Base-by-base conservation (phyloP, 92 coral and sea anemone species). In the Heliopora coerulea region DNA sequence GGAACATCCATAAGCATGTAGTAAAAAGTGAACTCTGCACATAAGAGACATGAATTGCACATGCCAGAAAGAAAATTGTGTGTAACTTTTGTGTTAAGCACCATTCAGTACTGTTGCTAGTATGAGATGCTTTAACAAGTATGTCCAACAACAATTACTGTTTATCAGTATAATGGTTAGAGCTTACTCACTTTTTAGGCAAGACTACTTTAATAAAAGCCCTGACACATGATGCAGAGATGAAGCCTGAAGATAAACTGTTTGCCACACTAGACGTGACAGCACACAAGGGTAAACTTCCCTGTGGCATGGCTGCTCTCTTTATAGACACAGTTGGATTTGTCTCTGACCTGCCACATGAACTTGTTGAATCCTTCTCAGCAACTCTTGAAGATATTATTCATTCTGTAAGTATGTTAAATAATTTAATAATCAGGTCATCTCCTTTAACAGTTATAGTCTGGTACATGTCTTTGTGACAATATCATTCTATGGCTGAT, bases 181-280 rank as follows among this genome's bases (percentile, higher is more conserved):
- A n/a, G n/a, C n/a, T n/a, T n/a, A n/a, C 13, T 18, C 28, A 26
- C n/a, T 57, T 33, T 49, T 4, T 62, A 92, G 98, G 98, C 37
- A 95, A 90, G 59, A 95, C 99, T 18, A 88, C 99, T 0, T 75
- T 95, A 41, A 95, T 95, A 54, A 95, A 93, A 78, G 86, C 96
- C 6, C 62, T 93, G 72, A 93, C 98, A 20, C 90, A 85, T 20
- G 98, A 93, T 40, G 73, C 87, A 26, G 91, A 93, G 52, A 93
- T 93, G 91, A 88, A 91, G 13, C 98, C 98, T 6, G 98, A 93
- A 40, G 79, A 95, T 84, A 95, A 88, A 31, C 75, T 90, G 39
- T 95, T 95, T 88, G 96, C 99, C 14, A 95, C 96, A 48, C 99
- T 95, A 35, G 99, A 95, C 37, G 99, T 95, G 48, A 90, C 99